phyloP scores from a whole-genome alignment of 2,113 vertebrate species.

The Nesogale talazaci region DNA sequence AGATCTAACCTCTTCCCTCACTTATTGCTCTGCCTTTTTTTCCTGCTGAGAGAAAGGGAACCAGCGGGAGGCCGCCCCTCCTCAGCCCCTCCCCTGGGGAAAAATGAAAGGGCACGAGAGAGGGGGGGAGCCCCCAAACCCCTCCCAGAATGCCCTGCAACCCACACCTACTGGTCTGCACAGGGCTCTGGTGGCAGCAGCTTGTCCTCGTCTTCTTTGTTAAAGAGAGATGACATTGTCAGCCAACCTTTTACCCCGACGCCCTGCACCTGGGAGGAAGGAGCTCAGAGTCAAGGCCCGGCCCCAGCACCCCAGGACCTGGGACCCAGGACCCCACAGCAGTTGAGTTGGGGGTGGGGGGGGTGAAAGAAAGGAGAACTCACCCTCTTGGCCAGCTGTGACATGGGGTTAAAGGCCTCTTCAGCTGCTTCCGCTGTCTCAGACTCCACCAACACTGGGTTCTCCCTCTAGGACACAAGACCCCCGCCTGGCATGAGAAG shows the following conservation, averaged over 20 bases:
- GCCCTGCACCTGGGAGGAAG: conserved; percentile 90
- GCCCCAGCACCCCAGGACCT: not conserved
- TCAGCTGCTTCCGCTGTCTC: conserved; percentile 73
- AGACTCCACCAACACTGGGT: conserved; percentile 80
- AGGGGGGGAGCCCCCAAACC: not conserved
- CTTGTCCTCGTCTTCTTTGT: conserved; percentile 94
- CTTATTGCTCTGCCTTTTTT: conserved; percentile 11
- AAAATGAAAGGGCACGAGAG: not conserved
- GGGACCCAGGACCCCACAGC: not conserved
- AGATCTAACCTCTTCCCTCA: conserved; percentile 16
- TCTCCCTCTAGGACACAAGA: conserved; percentile 82
- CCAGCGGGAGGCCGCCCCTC: not conserved
- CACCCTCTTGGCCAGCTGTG: conserved; percentile 87
- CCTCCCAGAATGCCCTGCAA: not conserved
- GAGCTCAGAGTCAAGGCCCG: conserved; percentile 44
- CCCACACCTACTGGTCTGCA: conserved; percentile 89
- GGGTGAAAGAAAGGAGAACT: conserved; percentile 48
- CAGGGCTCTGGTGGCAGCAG: conserved; percentile 90
- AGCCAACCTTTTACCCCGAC: conserved; percentile 93
- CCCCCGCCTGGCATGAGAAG: conserved; percentile 10
- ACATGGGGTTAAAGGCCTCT: conserved; percentile 82
- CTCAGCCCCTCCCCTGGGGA: not conserved
- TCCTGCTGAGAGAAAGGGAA: conserved; percentile 15
- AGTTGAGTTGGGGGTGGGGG: not conserved
- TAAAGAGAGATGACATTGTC: conserved; percentile 92